These are phyloP conservation scores for Villa cingulata DNA, from an alignment of 2,888 invertebrate genomes.

Conservation along the genomic window DNA sequence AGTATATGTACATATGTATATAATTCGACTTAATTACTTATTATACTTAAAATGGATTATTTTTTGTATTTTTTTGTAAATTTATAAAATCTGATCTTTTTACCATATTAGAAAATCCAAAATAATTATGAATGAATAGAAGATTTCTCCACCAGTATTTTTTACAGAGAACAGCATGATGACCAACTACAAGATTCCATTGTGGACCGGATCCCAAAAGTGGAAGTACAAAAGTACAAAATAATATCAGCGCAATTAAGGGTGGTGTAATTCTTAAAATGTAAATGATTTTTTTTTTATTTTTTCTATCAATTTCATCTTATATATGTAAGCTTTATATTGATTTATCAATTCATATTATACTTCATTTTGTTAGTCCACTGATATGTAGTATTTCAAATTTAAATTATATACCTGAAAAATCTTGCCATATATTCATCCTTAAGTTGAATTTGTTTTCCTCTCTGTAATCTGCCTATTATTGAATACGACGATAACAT, in stretches of 20 bases:
- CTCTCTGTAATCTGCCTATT: constrained; percentile 42
- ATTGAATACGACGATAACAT: constrained; percentile 50
- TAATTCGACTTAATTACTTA: neutral
- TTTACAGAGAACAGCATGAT: constrained; percentile 54
- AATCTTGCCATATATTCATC: constrained; percentile 50
- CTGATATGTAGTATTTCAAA: too few species aligned
- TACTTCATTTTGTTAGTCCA: too few species aligned
- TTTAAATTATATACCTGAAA: constrained; percentile 32
- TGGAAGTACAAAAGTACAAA: constrained; percentile 53
- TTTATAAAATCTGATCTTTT: too few species aligned
- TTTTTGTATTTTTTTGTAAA: too few species aligned
- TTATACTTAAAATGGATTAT: too few species aligned
- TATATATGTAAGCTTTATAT: too few species aligned
- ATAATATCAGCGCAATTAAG: constrained; percentile 47
- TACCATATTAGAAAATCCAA: constrained; percentile 58
- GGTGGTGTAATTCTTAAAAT: constrained; percentile 45
- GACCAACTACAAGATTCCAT: constrained; percentile 53
- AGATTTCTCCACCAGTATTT: constrained; percentile 57
- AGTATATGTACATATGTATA: neutral
- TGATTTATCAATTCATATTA: too few species aligned
- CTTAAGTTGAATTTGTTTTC: constrained; percentile 40
- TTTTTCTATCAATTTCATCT: too few species aligned
- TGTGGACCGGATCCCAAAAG: constrained; percentile 49
- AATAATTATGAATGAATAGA: constrained; percentile 57
- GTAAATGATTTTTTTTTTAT: too few species aligned